phyloP scores from a whole-genome alignment of 2,797 vertebrate genomes.

The Propithecus deckenii region DNA sequence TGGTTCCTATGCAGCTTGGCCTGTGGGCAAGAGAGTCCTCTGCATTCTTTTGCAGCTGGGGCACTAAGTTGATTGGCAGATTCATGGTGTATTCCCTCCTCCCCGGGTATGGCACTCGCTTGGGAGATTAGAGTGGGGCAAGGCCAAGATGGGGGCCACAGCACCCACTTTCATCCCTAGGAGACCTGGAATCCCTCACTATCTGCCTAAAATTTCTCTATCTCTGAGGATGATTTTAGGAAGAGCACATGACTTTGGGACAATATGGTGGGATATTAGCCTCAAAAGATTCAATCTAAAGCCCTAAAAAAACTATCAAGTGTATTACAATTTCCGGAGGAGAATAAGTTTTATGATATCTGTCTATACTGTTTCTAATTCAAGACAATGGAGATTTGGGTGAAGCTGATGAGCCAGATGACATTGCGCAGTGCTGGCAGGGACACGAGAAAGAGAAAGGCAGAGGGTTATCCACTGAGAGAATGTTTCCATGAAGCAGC shows the following conservation, averaged over 20 bases:
- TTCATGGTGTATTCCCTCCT: no score
- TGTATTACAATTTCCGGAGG: neutral
- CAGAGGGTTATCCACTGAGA: neutral
- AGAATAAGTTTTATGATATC: neutral
- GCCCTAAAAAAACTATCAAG: neutral
- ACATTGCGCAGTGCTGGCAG: neutral
- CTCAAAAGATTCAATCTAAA: neutral
- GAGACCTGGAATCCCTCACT: no score
- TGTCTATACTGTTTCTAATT: neutral
- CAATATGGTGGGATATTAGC: neutral
- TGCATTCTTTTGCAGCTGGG: no score
- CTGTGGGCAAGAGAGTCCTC: no score
- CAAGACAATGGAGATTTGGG: neutral
- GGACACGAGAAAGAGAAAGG: neutral
- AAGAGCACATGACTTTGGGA: neutral
- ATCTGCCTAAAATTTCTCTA: neutral
- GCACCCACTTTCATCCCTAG: no score
- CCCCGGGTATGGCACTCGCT: no score
- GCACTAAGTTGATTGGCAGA: no score
- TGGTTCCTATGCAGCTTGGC: no score
- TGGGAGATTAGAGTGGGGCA: no score
- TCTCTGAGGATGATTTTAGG: neutral
- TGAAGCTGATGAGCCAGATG: neutral
- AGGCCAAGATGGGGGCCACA: no score
- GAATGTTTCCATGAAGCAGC: neutral